Evolutionary conservation across 2,113 vertebrate species (phyloP).

Genomic region (Aramus guarauna): DNA sequence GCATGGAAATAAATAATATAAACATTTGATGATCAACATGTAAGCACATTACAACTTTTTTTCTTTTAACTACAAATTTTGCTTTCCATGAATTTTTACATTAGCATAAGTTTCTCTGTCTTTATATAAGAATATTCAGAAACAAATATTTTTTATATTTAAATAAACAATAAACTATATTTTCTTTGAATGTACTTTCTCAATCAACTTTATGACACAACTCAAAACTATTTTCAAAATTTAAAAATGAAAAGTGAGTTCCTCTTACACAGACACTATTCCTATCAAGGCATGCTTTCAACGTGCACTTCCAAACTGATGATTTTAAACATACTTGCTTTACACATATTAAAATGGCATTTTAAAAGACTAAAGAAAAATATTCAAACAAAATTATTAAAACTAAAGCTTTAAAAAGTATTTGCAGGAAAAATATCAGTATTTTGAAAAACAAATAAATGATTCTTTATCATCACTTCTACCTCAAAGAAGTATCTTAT

Average conservation of each 20-base stretch:
- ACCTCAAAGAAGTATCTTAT: conserved; percentile 25
- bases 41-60: background rate
- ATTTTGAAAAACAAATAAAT: conserved; percentile 10
- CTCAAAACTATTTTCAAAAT: background rate
- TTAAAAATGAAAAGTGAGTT: background rate
- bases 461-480: background rate
- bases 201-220: background rate
- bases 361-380: background rate
- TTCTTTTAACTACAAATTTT: background rate
- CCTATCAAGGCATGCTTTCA: background rate
- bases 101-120: background rate
- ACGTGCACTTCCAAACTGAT: background rate
- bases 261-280: background rate
- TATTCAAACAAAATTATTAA: background rate
- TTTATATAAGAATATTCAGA: background rate
- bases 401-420: background rate
- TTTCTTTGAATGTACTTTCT: background rate
- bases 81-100: background rate
- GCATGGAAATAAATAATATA: background rate
- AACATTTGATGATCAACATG: background rate
- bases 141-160: background rate
- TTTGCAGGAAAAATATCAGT: background rate
- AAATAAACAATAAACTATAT: background rate
- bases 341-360: background rate
- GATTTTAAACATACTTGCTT: background rate